phyloP scores from a whole-genome alignment of 2,113 vertebrate genomes.

The Pao palembangensis region DNA sequence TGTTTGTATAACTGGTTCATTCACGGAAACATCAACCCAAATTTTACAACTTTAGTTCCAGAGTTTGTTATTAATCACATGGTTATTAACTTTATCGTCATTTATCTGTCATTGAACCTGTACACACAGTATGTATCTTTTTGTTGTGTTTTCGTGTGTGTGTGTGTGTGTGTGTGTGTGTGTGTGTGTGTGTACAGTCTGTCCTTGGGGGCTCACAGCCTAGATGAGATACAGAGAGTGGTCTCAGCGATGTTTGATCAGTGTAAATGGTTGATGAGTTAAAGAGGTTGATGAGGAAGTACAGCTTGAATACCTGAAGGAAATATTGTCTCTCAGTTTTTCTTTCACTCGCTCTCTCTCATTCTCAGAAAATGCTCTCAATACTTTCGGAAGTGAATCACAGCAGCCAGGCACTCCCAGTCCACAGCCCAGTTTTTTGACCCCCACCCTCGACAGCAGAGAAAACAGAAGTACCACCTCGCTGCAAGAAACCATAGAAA shows the following conservation, averaged over 20 bases:
- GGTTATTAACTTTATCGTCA: slow-evolving; percentile 26
- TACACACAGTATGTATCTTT: slow-evolving; percentile 44
- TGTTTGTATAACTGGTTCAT: background rate
- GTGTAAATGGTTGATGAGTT: slow-evolving; percentile 65
- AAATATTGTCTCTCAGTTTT: slow-evolving; percentile 71
- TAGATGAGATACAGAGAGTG: slow-evolving; percentile 64
- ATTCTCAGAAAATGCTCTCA: slow-evolving; percentile 82
- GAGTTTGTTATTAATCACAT: slow-evolving; percentile 46
- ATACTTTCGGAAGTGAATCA: slow-evolving; percentile 80
- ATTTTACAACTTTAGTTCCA: slow-evolving; percentile 19
- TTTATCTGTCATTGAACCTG: slow-evolving; percentile 37
- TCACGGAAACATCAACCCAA: background rate
- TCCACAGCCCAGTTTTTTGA: slow-evolving; percentile 65
- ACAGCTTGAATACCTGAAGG: slow-evolving; percentile 63
- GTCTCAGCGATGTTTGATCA: slow-evolving; percentile 70
- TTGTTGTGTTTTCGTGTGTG: slow-evolving; percentile 6
- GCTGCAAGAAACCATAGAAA: slow-evolving; percentile 56
- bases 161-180: slow-evolving; percentile 1
- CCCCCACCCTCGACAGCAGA: slow-evolving; percentile 57
- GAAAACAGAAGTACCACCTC: slow-evolving; percentile 45
- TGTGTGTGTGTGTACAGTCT: slow-evolving; percentile 9
- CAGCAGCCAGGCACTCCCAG: slow-evolving; percentile 71
- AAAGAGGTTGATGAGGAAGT: slow-evolving; percentile 75
- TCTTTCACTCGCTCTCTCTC: background rate
- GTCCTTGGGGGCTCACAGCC: slow-evolving; percentile 42